A percentile compares a stretch with the other conserved stretches of the same genome.
Conservation (phyloP, 2,113 vertebrate species). For the Notiomystis cincta region DNA sequence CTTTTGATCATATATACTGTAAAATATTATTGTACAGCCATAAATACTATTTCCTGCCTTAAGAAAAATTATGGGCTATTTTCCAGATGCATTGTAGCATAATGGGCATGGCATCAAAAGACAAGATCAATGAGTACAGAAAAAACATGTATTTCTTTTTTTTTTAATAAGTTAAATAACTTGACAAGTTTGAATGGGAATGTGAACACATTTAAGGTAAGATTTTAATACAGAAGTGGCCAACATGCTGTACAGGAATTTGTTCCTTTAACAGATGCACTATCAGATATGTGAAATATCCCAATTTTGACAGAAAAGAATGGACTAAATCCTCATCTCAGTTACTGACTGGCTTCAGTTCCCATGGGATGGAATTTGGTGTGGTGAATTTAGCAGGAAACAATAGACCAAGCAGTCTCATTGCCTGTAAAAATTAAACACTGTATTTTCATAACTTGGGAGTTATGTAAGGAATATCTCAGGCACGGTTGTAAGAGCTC, state of each 20-base stretch:
- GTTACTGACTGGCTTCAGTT: slow-evolving; percentile 18
- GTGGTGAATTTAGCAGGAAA: slow-evolving; percentile 55
- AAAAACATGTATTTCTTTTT: not conserved
- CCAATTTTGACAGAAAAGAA: slow-evolving; percentile 26
- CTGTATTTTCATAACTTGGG: slow-evolving; percentile 57
- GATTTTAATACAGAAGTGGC: not conserved
- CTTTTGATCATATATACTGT: slow-evolving; percentile 36
- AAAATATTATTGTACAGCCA: slow-evolving; percentile 7
- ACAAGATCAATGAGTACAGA: not conserved
- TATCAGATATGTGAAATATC: slow-evolving; percentile 25
- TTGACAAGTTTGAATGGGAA: not conserved
- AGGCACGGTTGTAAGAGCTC: not conserved
- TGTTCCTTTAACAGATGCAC: not conserved
- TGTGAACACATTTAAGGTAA: not conserved
- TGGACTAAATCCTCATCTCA: slow-evolving; percentile 21
- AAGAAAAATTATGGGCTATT: not conserved
- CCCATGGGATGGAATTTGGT: slow-evolving; percentile 39
- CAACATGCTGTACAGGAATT: not conserved
- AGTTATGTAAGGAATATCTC: slow-evolving; percentile 60
- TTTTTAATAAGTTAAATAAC: not conserved
- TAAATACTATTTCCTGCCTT: slow-evolving; percentile 31
- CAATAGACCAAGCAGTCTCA: slow-evolving; percentile 49
- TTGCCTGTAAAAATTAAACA: slow-evolving; percentile 57
- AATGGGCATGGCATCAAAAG: slow-evolving; percentile 40
- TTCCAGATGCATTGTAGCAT: slow-evolving; percentile 22